Percentiles rank a stretch among this genome's conserved stretches.
Evolutionary conservation across 2,113 vertebrate species (phyloP).

Genomic region (Periophthalmus modestus): DNA sequence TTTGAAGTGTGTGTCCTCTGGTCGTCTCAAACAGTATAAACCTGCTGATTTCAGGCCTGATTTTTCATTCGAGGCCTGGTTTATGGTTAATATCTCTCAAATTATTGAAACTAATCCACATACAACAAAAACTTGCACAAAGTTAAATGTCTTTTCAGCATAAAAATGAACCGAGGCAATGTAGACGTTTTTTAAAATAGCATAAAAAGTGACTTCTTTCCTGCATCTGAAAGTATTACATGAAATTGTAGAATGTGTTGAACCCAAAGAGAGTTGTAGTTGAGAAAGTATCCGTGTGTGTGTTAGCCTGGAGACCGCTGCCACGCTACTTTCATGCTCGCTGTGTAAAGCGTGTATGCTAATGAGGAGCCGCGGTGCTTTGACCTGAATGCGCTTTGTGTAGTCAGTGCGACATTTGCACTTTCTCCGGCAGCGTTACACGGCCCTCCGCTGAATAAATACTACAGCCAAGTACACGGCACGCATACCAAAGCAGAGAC

Average conservation of each 20-base stretch:
- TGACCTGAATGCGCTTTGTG: constrained; percentile 47
- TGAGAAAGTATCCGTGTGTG: constrained; percentile 20
- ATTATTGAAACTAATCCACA: too few species aligned
- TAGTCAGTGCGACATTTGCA: constrained; percentile 31
- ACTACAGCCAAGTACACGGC: neutral
- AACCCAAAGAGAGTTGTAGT: neutral
- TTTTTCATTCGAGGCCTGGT: too few species aligned
- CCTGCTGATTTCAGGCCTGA: too few species aligned
- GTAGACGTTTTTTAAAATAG: too few species aligned
- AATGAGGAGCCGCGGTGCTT: constrained; percentile 43
- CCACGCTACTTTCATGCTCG: constrained; percentile 34
- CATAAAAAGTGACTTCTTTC: neutral
- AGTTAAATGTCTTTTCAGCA: too few species aligned
- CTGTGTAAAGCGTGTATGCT: constrained; percentile 36
- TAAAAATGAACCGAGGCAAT: too few species aligned
- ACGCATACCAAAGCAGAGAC: neutral
- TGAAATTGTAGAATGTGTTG: neutral
- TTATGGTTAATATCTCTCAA: too few species aligned
- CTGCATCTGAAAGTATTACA: neutral
- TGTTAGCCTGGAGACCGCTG: constrained; percentile 12
- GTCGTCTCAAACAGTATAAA: too few species aligned
- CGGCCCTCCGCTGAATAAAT: constrained; percentile 8
- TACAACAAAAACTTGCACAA: too few species aligned
- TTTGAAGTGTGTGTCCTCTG: too few species aligned
- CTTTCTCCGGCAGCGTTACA: constrained; percentile 23